Evolutionary conservation across 2,888 invertebrate species (phyloP), one percentile per base, ranked within the genome.

Genomic region (Tenthredo amoena): DNA sequence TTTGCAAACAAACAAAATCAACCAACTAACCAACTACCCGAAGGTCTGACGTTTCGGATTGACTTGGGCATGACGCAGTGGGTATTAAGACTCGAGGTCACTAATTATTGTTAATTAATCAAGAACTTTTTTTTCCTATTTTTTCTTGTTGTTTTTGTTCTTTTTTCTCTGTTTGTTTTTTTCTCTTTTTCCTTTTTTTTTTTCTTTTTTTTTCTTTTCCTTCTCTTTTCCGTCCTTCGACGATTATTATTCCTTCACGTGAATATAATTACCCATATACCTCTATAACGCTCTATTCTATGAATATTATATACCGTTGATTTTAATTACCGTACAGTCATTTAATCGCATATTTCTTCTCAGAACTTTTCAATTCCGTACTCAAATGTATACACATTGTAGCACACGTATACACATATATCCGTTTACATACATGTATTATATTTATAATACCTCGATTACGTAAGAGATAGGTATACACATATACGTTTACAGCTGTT

Each of bases 61-160:
- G 55, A 55, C 55, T 55, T 55, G 55, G 55, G 55, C 55, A 55
- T 55, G 55, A 55, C 55, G 55, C 55, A 55, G 55, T 55, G 7
- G n/a, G 55, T 55, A 55, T 55, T 6, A n/a, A 55, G 18, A 55
- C 37, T 34, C 72, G 72, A 34, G 37, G 65, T 21, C 72, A 40
- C 40, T 72, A 40, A 72, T 72, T 72, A 72, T 40, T 72, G 31
- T 26, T 68, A 68, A 68, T 68, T 68, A 68, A 68, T 68, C 68
- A 68, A 26, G 68, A 9, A 31, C 10, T 4, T 34, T 26, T 68
- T 26, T 4, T 26, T 26, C 26, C 26, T 26, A 26, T 26, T 26
- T 26, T 26, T 26, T 26, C 1, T 26, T 26, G 1, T 26, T 65
- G 6, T 2, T 31, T 31, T 68, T 0, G 3, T 34, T 68, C n/a